These are phyloP conservation scores for Erinaceus europaeus DNA, from an alignment of 2,113 vertebrate genomes.

Conservation along the genomic window DNA sequence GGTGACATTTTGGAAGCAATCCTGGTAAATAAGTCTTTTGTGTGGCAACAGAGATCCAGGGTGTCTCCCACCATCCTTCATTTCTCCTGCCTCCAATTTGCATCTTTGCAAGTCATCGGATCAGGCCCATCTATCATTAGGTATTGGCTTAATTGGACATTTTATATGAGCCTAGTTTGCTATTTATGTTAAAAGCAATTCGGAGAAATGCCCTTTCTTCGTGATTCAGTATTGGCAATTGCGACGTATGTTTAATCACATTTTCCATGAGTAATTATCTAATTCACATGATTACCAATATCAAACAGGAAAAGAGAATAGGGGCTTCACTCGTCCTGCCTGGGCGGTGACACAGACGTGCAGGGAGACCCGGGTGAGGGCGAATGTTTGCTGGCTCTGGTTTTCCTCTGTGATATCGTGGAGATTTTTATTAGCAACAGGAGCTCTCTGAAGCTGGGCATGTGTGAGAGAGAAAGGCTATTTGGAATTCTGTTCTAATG, in stretches of 20 bases:
- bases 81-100: slow-evolving; percentile 39
- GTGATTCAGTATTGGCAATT: slow-evolving; percentile 67
- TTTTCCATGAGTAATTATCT: slow-evolving; percentile 79
- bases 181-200: slow-evolving; percentile 72
- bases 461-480: slow-evolving; percentile 60
- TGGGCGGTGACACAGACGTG: slow-evolving; percentile 55
- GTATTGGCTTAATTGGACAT: slow-evolving; percentile 72
- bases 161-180: slow-evolving; percentile 73
- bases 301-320: slow-evolving; percentile 72
- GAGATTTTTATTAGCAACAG: slow-evolving; percentile 72
- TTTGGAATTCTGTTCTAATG: slow-evolving; percentile 63
- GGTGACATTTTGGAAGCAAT: slow-evolving; percentile 21
- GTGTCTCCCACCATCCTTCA: neutral
- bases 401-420: slow-evolving; percentile 65
- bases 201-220: slow-evolving; percentile 72
- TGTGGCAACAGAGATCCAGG: neutral
- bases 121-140: slow-evolving; percentile 69
- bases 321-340: slow-evolving; percentile 71
- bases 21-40: slow-evolving; percentile 36
- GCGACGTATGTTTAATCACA: slow-evolving; percentile 74
- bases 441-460: slow-evolving; percentile 64
- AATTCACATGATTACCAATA: slow-evolving; percentile 81
- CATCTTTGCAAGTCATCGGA: slow-evolving; percentile 58
- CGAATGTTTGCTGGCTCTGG: neutral
- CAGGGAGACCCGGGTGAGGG: neutral